These are phyloP conservation scores for Sarcophaga subvicina DNA, from an alignment of 2,888 invertebrate species.

Conservation along the genomic window DNA sequence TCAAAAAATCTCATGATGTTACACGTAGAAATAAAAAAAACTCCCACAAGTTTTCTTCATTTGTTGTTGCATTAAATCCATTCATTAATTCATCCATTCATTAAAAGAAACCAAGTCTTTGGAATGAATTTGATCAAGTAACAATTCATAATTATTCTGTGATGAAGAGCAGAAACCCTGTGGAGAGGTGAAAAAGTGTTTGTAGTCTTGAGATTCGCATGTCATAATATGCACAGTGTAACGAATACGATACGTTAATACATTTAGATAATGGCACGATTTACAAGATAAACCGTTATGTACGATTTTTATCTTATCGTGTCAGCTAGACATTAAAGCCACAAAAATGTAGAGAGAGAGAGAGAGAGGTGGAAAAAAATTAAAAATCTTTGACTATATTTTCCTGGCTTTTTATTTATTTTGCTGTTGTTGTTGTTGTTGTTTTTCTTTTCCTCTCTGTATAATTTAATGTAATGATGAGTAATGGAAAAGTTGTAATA, in stretches of 20 bases:
- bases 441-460: no score
- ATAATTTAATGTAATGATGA: no score
- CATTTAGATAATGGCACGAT: slow-evolving; percentile 26
- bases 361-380: not conserved
- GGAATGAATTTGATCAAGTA: not conserved
- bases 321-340: slow-evolving; percentile 56
- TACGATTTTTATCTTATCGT: slow-evolving; percentile 46
- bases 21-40: no score
- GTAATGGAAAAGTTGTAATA: no score
- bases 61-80: not conserved
- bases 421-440: no score
- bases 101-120: not conserved
- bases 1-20: no score
- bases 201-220: not conserved
- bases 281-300: slow-evolving; percentile 62
- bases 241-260: not conserved
- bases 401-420: not conserved
- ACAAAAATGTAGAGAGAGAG: not conserved
- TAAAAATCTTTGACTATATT: not conserved
- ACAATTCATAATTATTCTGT: not conserved
- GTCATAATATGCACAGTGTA: slow-evolving; percentile 19
- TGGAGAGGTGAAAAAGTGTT: no score
- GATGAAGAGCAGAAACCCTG: not conserved
- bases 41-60: not conserved
- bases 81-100: not conserved